Conservation (phyloP, 2,113 vertebrate species). For the Varanus salvator region DNA sequence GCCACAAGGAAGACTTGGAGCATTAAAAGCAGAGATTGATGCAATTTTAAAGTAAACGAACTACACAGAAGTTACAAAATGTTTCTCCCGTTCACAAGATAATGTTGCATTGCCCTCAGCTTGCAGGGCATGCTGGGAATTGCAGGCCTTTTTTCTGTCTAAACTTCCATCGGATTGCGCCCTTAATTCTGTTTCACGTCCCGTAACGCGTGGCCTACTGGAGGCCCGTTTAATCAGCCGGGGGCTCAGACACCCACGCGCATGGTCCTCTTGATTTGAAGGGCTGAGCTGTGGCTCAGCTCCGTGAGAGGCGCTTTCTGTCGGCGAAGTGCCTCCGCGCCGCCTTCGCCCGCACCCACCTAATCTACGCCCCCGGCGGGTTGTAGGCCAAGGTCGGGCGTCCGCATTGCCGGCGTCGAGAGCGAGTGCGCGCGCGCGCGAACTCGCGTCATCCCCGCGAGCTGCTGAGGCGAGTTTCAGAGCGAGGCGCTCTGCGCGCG, state of each 20-base stretch:
- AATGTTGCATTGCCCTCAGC: neutral
- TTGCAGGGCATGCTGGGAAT: too few relatives aligned
- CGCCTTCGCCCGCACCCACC: neutral
- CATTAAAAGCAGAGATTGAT: neutral
- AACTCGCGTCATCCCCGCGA: neutral
- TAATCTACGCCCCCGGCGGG: neutral
- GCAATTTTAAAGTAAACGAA: neutral
- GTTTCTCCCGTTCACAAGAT: neutral
- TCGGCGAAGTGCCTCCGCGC: neutral
- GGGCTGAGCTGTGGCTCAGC: neutral
- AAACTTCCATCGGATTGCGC: too few relatives aligned
- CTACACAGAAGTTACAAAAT: neutral
- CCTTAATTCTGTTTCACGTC: too few relatives aligned
- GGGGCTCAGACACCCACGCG: neutral
- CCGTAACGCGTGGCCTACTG: neutral
- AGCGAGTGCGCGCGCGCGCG: too few relatives aligned
- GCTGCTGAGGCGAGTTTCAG: neutral
- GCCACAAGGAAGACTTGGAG: neutral
- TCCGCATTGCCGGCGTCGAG: too few relatives aligned
- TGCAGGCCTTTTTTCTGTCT: too few relatives aligned
- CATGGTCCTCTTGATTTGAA: neutral
- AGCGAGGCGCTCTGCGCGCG: neutral
- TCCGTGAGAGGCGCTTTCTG: too few relatives aligned
- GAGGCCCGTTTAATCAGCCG: neutral
- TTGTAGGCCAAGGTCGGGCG: neutral